Percentiles rank a stretch among this genome's conserved stretches.
These are phyloP conservation scores for Plectrocnemia conspersa DNA, from an alignment of 1,140 invertebrate genomes.

Conservation along the genomic window DNA sequence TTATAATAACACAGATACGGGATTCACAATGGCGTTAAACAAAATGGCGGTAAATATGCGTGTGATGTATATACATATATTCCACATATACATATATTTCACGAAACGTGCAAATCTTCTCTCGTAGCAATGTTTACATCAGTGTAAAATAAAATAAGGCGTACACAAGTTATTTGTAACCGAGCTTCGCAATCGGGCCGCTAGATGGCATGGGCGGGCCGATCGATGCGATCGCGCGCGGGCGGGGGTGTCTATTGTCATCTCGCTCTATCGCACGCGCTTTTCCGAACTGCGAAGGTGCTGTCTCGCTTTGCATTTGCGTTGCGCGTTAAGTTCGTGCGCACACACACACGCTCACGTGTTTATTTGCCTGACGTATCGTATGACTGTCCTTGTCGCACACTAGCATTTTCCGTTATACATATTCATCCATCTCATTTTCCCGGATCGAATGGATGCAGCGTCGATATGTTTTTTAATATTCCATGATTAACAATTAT, in stretches of 20 bases:
- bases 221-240: constrained; percentile 10
- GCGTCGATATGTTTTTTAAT: too few species aligned
- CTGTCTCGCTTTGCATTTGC: not conserved
- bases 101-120: too few species aligned
- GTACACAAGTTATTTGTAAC: not conserved
- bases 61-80: too few species aligned
- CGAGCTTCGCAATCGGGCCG: not conserved
- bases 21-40: too few species aligned
- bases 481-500: too few species aligned
- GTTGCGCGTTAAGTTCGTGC: not conserved
- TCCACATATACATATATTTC: too few species aligned
- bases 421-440: too few species aligned
- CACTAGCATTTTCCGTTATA: constrained; percentile 1
- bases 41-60: too few species aligned
- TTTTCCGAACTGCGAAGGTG: not conserved
- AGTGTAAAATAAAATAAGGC: not conserved
- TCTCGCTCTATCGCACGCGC: not conserved
- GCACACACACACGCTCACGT: not conserved
- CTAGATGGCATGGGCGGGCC: not conserved
- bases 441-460: too few species aligned
- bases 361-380: not conserved
- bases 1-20: too few species aligned
- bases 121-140: too few species aligned
- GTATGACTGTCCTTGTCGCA: too few species aligned
- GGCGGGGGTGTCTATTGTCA: not conserved